Base-by-base conservation (phyloP, 2,113 vertebrate genomes). In the Tragelaphus strepsiceros region DNA sequence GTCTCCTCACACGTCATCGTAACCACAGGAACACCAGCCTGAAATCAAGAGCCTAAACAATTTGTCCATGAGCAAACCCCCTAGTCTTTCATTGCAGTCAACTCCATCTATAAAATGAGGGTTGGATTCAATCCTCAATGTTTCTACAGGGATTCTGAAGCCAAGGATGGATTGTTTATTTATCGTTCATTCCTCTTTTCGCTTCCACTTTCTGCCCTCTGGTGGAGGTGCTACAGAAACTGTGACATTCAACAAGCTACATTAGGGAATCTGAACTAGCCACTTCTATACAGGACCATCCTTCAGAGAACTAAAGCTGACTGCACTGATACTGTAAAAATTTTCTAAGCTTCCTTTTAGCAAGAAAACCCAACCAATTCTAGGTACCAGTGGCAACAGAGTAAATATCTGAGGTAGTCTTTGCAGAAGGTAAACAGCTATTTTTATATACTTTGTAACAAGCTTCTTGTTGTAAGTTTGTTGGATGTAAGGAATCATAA, bases 161-260 rank as follows among this genome's bases (percentile, higher is more conserved):
- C 22, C 56, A 17, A 39, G 43, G 13, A 6, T 49, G 32, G 19
- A 22, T 54, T 82, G 94, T 30, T 71, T 19, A 12, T 82, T 84
- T 58, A n/a, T 49, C 49, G 49, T 49, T 49, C 49, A 49, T 49
- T 49, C 32, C 80, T 74, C 64, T 30, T 90, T 94, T 94, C 71
- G 22, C 81, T 94, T 90, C 93, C 59, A 77, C 53, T 39, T 86
- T 97, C 93, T 97, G 97, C 98, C 97, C 96, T 94, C 98, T 97
- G 78, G 96, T 96, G 98, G 97, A 94, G n/a, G 93, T 90, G 58
- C 56, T 51, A 21, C 1, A 21, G 67, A 26, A 90, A 84, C 64
- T 92, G n/a, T 30, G 46, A 86, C 93, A 89, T 59, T 61, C 35
- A 85, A 93, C 32, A 16, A n/a, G 12, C 71, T 78, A 51, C 43